phyloP scores from a whole-genome alignment of 2,888 invertebrate species.

The Drosophila pseudotakahashii region DNA sequence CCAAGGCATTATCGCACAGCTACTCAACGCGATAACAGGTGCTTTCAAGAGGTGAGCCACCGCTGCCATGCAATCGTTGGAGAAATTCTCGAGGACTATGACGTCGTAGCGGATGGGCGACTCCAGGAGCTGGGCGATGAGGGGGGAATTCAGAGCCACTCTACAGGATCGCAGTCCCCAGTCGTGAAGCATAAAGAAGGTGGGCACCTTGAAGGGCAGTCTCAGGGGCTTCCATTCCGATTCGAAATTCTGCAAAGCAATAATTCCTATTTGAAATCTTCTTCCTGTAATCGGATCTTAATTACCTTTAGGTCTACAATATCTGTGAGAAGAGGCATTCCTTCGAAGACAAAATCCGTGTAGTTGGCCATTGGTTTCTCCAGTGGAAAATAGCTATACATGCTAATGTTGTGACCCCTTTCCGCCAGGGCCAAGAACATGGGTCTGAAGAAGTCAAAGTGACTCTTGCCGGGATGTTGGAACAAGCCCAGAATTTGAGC shows the following conservation, averaged over 20 bases:
- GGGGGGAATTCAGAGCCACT: constrained; percentile 70
- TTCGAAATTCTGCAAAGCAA: constrained; percentile 44
- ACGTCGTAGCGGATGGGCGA: constrained; percentile 86
- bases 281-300: neutral
- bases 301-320: constrained; percentile 74
- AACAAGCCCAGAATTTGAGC: constrained; percentile 82
- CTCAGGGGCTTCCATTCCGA: constrained; percentile 47
- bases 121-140: constrained; percentile 60
- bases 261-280: too few relatives aligned
- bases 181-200: constrained; percentile 76
- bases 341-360: constrained; percentile 73
- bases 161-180: constrained; percentile 76
- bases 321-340: constrained; percentile 70
- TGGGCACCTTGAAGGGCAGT: constrained; percentile 66
- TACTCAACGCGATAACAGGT: constrained; percentile 86
- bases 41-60: constrained; percentile 87
- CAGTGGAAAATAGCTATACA: constrained; percentile 84
- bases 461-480: constrained; percentile 84
- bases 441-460: constrained; percentile 84
- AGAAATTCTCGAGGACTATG: constrained; percentile 88
- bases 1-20: constrained; percentile 87
- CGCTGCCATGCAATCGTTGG: constrained; percentile 88
- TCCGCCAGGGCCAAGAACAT: constrained; percentile 82
- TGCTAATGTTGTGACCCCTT: constrained; percentile 84
- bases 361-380: constrained; percentile 75